Conservation (phyloP, 2,888 invertebrate species). For the Elegia similella region DNA sequence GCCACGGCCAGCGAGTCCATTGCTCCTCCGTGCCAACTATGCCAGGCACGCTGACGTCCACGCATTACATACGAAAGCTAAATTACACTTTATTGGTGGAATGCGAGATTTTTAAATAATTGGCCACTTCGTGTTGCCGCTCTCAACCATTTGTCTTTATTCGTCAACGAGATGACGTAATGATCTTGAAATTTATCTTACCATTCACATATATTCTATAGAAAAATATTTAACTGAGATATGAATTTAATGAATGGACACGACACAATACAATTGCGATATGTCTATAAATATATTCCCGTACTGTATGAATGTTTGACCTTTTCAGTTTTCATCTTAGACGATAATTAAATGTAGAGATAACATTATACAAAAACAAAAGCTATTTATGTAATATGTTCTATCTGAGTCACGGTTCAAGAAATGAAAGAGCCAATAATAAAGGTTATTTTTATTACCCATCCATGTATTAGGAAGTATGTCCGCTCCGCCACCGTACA, state of each 20-base stretch:
- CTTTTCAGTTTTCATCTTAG: no score
- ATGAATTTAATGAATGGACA: no score
- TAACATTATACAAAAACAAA: neutral
- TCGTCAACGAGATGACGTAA: neutral
- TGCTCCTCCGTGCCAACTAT: conserved; percentile 26
- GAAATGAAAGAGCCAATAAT: neutral
- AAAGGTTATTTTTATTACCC: neutral
- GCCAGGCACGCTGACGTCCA: conserved; percentile 9
- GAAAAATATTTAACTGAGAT: neutral
- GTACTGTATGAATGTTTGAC: neutral
- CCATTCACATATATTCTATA: neutral
- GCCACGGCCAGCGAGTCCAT: conserved; percentile 18
- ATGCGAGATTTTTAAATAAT: neutral
- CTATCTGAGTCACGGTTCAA: neutral
- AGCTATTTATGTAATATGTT: neutral
- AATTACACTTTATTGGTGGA: neutral
- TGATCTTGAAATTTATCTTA: neutral
- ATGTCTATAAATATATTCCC: no score
- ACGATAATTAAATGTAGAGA: no score
- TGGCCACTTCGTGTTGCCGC: neutral
- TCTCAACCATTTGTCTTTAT: neutral
- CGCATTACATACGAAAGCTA: conserved; percentile 1
- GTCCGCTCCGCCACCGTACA: no score
- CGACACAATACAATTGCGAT: no score
- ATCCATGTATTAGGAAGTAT: neutral